Evolutionary conservation across 2,888 invertebrate species (phyloP), one percentile per base, ranked within the genome.

Genomic region (Epiblema foenella): DNA sequence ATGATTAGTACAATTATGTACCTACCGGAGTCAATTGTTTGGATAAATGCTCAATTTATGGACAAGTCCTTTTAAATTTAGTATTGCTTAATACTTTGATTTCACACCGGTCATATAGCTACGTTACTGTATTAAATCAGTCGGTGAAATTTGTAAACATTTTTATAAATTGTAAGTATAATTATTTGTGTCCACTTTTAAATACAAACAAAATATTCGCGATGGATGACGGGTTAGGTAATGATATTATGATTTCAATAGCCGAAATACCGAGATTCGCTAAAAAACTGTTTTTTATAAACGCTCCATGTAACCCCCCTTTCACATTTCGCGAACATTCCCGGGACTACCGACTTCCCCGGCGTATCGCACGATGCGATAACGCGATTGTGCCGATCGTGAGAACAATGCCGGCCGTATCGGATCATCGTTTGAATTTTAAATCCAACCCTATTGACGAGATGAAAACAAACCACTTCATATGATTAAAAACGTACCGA

Each of bases 361-460:
- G 54, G 64, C 75, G 74, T 77, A 79, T 75, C 73, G 75, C 73
- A 75, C 78, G 76, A 78, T 77, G 64, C 74, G 69, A 75, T 77
- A 58, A 72, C 74, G 62, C 64, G 62, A 66, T 63, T 63, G 20
- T 59, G 20, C 68, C 39, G 76, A 76, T 76, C 76, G 76, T 65
- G 72, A 64, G 68, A 75, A 64, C 71, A 74, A 82, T 66, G 77
- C 83, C 86, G 85, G 64, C 52, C 39, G 62, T 39, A 64, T 64
- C 79, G 77, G 76, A 71, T 79, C 81, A 83, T 82, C 87, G 88
- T 89, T 88, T 86, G 89, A 89, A 89, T 65, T 62, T 68, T 20
- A 68, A 69, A 70, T 66, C 59, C 33, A 20, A 69, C 51, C 42
- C 15, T 60, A 56, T 71, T 49, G 67, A 56, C 17, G 49, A 51